Conservation (phyloP, 2,888 invertebrate genomes). For the Malthinus flaveolus region DNA sequence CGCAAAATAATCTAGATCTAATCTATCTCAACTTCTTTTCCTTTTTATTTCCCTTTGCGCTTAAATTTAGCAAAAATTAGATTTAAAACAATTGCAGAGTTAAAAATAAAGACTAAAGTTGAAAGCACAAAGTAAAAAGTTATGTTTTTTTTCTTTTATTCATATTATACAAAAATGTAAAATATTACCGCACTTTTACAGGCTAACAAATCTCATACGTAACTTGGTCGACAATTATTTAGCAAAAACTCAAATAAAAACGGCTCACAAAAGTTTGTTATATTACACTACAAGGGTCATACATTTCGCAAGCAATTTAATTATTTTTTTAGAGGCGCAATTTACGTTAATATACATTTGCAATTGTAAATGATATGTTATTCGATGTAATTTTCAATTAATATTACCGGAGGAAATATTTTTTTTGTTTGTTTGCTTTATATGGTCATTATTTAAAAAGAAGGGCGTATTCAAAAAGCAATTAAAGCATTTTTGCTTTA, state of each 20-base stretch:
- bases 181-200: constrained; percentile 6
- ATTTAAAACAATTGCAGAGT: background rate
- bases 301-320: constrained; percentile 4
- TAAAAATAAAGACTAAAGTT: constrained; percentile 1
- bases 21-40: no score
- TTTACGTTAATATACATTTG: background rate
- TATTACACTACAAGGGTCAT: constrained; percentile 1
- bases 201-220: constrained; percentile 6
- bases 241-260: constrained; percentile 8
- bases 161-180: constrained; percentile 1
- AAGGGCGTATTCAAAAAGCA: background rate
- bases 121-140: constrained; percentile 1
- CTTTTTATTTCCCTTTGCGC: no score
- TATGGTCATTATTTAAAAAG: background rate
- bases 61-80: no score
- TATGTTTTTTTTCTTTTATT: constrained; percentile 2
- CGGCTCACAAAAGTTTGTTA: constrained; percentile 5
- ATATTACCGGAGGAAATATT: background rate
- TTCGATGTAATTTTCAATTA: background rate
- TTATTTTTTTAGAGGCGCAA: constrained; percentile 3
- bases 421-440: no score
- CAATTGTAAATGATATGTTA: background rate
- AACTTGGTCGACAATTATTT: constrained; percentile 5
- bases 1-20: no score
- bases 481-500: background rate